Evolutionary conservation across 2,888 invertebrate genomes (phyloP).

Genomic region (Bursaphelenchus okinawaensis): DNA sequence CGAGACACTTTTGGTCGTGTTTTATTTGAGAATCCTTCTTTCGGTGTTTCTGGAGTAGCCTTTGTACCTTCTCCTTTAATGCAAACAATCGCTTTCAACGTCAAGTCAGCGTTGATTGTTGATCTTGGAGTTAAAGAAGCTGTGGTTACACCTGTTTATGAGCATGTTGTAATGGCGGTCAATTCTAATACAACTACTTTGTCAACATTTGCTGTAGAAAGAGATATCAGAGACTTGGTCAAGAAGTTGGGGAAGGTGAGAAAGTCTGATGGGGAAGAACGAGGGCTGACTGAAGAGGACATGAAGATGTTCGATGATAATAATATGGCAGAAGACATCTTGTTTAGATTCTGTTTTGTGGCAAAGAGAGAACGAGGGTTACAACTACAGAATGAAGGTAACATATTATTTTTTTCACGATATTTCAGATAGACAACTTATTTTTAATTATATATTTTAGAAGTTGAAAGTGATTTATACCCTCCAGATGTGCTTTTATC

Average conservation of each 20-base stretch:
- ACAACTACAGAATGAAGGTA: constrained; percentile 17
- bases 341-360: constrained; percentile 27
- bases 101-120: constrained; percentile 75
- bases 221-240: constrained; percentile 1
- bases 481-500: constrained; percentile 30
- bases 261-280: neutral
- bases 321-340: constrained; percentile 21
- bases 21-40: constrained; percentile 29
- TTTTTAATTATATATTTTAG: no score
- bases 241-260: constrained; percentile 5
- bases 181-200: neutral
- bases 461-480: constrained; percentile 12
- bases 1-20: constrained; percentile 71
- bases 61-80: constrained; percentile 81
- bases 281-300: constrained; percentile 12
- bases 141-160: constrained; percentile 61
- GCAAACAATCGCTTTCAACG: constrained; percentile 75
- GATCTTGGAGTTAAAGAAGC: constrained; percentile 83
- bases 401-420: neutral
- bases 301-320: neutral
- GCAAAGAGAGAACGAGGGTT: constrained; percentile 25
- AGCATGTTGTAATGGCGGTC: constrained; percentile 2
- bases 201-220: constrained; percentile 66
- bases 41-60: constrained; percentile 70
- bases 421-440: neutral